Base-by-base conservation (phyloP, 2,113 vertebrate species). In the Paraplagusia blochii region DNA sequence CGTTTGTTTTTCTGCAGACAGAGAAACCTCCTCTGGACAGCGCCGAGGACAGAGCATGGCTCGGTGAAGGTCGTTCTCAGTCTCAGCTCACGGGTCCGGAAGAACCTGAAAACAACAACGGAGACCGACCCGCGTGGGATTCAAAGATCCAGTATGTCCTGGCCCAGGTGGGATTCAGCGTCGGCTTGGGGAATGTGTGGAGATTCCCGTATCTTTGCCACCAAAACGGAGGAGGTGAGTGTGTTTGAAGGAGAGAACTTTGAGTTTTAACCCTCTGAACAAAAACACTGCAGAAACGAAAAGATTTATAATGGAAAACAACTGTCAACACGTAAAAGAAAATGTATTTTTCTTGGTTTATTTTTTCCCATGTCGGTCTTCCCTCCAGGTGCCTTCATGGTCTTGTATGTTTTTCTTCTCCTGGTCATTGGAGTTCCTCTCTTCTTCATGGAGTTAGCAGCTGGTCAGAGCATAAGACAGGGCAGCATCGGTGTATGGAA, bases 161-260 rank as follows among this genome's bases (percentile, higher is more conserved):
- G 69, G 97, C 97, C 0, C 97, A 98, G 79, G 95, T 99, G 5
- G 96, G 97, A 71, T 98, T 97, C 85, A 98, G 95, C 0, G 96
- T 98, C 72, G 97, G 97, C 38, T 87, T 99, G 8, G 97, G 97
- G 11, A 99, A 99, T 0, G 95, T 99, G 70, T 99, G 97, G 97
- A 91, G 96, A 69, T 99, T 99, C 80, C 97, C 96, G 0, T 99
- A 99, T 83, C 91, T 99, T 34, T 99, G 97, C 78, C 97, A 99
- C 85, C 96, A 99, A 87, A 99, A 99, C 0, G 97, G 97, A 83
- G 97, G 97, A 85, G 97, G 97, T 98, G 83, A 90, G 90, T 74
- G 3, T 29, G 22, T 29, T 38, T 36, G 5, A 2, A 38, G 10
- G 11, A 38, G 11, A 38, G 36, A 12, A 45, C 44, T 17, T 38